Evolutionary conservation across 2,797 vertebrate genomes (phyloP).

Genomic region (Carduelis carduelis): DNA sequence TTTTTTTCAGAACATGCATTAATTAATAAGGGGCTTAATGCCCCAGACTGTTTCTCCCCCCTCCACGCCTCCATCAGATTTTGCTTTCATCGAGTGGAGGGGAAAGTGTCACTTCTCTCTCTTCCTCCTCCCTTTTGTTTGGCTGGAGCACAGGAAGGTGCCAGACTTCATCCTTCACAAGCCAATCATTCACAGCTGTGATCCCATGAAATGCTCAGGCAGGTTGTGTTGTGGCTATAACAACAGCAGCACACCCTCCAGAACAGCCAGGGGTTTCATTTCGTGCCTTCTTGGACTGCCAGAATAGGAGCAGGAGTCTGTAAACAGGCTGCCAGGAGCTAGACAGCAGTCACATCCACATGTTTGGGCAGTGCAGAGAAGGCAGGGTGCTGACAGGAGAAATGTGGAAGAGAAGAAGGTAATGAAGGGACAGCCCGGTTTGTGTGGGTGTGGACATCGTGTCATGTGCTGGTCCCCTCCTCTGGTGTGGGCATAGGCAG

Average conservation of each 20-base stretch:
- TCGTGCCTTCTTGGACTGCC: neutral
- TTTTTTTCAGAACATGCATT: slow-evolving; percentile 58
- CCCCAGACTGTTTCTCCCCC: neutral
- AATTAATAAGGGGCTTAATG: slow-evolving; percentile 59
- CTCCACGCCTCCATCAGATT: neutral
- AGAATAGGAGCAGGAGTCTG: neutral
- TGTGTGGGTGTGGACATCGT: neutral
- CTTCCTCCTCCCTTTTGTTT: neutral
- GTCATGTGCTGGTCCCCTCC: neutral
- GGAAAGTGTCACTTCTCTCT: neutral
- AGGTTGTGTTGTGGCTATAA: neutral
- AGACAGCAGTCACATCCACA: accelerated
- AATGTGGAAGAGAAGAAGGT: neutral
- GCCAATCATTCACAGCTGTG: neutral
- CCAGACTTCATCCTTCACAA: neutral
- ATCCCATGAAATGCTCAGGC: neutral
- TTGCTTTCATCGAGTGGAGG: slow-evolving; percentile 1
- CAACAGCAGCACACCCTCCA: neutral
- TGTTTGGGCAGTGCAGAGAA: neutral
- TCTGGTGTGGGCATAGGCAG: neutral
- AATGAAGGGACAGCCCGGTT: accelerated
- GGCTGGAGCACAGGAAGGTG: neutral
- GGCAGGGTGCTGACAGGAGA: neutral
- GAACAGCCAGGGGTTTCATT: neutral
- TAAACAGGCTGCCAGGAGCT: neutral